These are phyloP conservation scores for Melanostigma gelatinosum DNA, from an alignment of 2,113 vertebrate genomes.

Conservation along the genomic window DNA sequence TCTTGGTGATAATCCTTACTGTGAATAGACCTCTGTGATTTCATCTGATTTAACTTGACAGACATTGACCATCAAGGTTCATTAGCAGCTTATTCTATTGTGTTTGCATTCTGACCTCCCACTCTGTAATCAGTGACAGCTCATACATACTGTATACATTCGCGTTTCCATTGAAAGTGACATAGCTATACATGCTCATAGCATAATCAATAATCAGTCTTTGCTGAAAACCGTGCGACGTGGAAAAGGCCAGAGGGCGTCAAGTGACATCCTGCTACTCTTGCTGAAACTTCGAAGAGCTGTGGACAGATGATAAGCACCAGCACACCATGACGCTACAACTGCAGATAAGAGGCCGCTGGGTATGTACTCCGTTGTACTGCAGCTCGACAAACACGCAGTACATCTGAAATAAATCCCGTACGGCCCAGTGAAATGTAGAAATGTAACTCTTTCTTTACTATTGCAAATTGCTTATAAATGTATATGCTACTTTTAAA, in stretches of 20 bases:
- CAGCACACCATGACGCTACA: constrained; percentile 42
- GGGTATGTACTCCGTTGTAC: constrained; percentile 35
- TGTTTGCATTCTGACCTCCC: constrained; percentile 34
- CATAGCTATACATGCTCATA: constrained; percentile 18
- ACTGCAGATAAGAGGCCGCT: constrained; percentile 47
- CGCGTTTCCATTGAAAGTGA: neutral
- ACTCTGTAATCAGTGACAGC: constrained; percentile 35
- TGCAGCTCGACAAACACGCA: constrained; percentile 36
- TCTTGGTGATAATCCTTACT: constrained; percentile 5
- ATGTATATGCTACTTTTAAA: neutral
- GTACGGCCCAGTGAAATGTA: neutral
- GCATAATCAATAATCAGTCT: constrained; percentile 41
- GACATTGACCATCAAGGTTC: constrained; percentile 26
- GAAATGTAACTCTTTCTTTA: neutral
- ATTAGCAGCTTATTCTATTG: constrained; percentile 23
- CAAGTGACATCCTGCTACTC: constrained; percentile 46
- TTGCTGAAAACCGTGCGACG: constrained; percentile 12
- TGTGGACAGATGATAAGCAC: constrained; percentile 57
- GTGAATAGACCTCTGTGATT: constrained; percentile 7
- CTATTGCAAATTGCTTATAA: neutral
- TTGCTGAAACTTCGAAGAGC: constrained; percentile 51
- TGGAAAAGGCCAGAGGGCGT: constrained; percentile 34
- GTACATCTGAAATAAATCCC: constrained; percentile 21
- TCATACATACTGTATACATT: neutral
- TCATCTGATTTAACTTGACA: constrained; percentile 14